A percentile compares a stretch with the other conserved stretches of the same genome.
Evolutionary conservation across 1,140 invertebrate species (phyloP).

Genomic region (Leptopilina clavipes): DNA sequence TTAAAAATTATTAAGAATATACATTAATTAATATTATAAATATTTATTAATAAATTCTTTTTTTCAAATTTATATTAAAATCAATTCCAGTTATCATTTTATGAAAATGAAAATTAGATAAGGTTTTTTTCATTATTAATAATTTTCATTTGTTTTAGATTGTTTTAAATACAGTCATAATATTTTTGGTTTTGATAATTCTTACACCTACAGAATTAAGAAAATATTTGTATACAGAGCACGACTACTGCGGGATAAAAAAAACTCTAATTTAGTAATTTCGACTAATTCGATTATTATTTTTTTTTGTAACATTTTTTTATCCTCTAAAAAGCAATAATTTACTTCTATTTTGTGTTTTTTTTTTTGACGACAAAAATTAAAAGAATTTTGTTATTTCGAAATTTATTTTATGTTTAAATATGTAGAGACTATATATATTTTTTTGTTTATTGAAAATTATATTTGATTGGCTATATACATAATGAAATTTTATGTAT

Average conservation of each 20-base stretch:
- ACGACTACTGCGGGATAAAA: conserved; percentile 15
- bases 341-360: background rate
- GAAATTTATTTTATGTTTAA: background rate
- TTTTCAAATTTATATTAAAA: too few species aligned
- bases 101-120: background rate
- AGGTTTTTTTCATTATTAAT: background rate
- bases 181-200: background rate
- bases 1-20: too few species aligned
- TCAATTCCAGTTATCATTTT: background rate
- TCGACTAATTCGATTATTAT: background rate
- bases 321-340: background rate
- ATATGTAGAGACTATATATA: background rate
- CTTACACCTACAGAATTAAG: conserved; percentile 12
- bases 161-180: background rate
- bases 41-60: too few species aligned
- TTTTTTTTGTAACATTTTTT: background rate
- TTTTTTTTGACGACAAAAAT: conserved; percentile 2
- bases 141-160: background rate
- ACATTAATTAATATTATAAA: too few species aligned
- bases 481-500: background rate
- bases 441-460: background rate
- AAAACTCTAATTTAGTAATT: background rate
- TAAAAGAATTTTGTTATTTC: background rate
- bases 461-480: background rate
- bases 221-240: conserved; percentile 1